phyloP scores from a whole-genome alignment of 2,888 invertebrate genomes.

The Chymomyza amoena region DNA sequence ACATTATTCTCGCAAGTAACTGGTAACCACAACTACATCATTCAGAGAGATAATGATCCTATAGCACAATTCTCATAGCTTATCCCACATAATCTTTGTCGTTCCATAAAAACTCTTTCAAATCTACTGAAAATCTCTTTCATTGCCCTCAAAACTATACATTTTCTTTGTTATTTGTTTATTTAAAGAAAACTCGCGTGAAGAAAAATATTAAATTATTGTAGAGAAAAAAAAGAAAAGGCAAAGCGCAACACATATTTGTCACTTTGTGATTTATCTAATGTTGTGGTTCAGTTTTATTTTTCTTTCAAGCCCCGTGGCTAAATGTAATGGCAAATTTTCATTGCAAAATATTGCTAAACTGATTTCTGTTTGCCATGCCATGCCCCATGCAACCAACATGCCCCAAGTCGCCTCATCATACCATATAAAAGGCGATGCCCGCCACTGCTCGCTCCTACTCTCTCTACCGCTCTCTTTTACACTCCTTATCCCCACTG shows the following conservation, averaged over 20 bases:
- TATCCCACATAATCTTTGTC: too few relatives aligned
- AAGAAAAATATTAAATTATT: slow-evolving; percentile 7
- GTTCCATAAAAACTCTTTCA: too few relatives aligned
- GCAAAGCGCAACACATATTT: slow-evolving; percentile 31
- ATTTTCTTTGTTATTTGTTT: neutral
- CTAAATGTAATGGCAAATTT: slow-evolving; percentile 28
- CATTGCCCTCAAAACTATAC: slow-evolving; percentile 9
- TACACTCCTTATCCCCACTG: neutral
- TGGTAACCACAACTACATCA: too few relatives aligned
- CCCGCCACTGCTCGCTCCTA: neutral
- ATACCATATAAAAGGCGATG: neutral
- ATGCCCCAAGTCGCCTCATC: neutral
- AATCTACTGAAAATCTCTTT: slow-evolving; percentile 39
- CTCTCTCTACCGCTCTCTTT: neutral
- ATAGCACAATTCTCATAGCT: too few relatives aligned
- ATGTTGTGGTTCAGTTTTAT: neutral
- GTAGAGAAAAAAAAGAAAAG: slow-evolving; percentile 30
- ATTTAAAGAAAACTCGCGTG: slow-evolving; percentile 3
- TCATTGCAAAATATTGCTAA: slow-evolving; percentile 38
- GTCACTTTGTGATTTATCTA: slow-evolving; percentile 50
- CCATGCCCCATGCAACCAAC: neutral
- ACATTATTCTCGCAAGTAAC: too few relatives aligned
- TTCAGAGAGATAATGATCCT: too few relatives aligned
- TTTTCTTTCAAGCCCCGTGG: neutral
- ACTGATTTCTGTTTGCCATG: slow-evolving; percentile 20